phyloP scores from a whole-genome alignment of 2,797 vertebrate genomes.

The Percopsis omiscomaycus region DNA sequence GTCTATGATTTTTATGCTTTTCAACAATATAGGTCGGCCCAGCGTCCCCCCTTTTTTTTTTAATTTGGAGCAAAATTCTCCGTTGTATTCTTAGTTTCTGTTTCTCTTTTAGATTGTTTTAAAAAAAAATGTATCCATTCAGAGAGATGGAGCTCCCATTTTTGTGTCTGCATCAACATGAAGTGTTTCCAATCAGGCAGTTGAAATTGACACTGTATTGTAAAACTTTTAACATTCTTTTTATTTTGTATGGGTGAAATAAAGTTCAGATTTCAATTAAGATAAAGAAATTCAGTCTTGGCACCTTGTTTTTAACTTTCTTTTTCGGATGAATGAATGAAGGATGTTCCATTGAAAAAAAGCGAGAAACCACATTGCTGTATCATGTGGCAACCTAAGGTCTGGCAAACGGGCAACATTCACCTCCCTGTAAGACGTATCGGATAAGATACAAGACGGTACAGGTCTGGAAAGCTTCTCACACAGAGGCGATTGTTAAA shows the following conservation, averaged over 20 bases:
- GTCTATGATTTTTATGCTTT: constrained; percentile 38
- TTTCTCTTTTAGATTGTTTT: constrained; percentile 71
- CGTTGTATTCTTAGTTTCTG: constrained; percentile 23
- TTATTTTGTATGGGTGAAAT: constrained; percentile 86
- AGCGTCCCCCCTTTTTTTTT: not conserved
- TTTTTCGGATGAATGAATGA: not conserved
- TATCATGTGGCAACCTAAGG: constrained; percentile 19
- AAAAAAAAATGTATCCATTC: constrained; percentile 55
- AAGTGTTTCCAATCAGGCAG: constrained; percentile 70
- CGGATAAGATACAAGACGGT: constrained; percentile 52
- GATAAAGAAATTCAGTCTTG: constrained; percentile 25
- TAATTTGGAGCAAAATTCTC: constrained; percentile 39
- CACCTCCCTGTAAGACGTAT: constrained; percentile 34
- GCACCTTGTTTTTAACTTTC: constrained; percentile 1
- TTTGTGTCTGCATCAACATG: constrained; percentile 58
- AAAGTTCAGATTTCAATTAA: constrained; percentile 80
- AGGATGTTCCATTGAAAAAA: not conserved
- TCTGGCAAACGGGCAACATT: not conserved
- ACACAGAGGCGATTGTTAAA: constrained; percentile 37
- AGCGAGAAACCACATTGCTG: not conserved
- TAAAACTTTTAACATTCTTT: constrained; percentile 83
- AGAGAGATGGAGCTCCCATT: constrained; percentile 48
- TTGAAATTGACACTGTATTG: constrained; percentile 73
- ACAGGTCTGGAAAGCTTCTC: constrained; percentile 43
- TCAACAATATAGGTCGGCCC: constrained; percentile 10